Percentiles rank a stretch among this genome's conserved stretches.
These are phyloP conservation scores for Eupeodes latifasciatus DNA, from an alignment of 2,888 invertebrate genomes.

Conservation along the genomic window DNA sequence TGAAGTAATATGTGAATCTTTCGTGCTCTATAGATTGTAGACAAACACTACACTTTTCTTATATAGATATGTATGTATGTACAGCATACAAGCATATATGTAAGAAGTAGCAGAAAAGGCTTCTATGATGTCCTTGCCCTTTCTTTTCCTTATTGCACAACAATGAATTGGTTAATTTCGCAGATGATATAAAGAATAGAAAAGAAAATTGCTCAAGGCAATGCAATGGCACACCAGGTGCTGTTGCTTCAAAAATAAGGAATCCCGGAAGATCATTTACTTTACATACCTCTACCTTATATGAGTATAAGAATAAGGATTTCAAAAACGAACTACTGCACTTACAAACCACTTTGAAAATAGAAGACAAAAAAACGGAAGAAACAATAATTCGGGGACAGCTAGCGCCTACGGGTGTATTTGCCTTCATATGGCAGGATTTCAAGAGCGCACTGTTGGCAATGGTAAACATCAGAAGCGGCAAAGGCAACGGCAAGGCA, in stretches of 20 bases:
- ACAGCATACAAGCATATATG: not conserved
- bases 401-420: conserved; percentile 65
- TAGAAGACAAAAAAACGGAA: conserved; percentile 40
- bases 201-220: conserved; percentile 64
- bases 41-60: not conserved
- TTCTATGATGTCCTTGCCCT: conserved; percentile 68
- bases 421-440: conserved; percentile 48
- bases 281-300: not conserved
- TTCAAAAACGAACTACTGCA: conserved; percentile 47
- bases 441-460: conserved; percentile 25
- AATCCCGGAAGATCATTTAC: conserved; percentile 73
- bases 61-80: conserved; percentile 16
- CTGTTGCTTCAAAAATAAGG: conserved; percentile 1
- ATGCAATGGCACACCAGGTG: conserved; percentile 60
- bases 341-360: conserved; percentile 72
- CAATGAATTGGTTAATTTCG: conserved; percentile 75
- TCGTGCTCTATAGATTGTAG: not conserved
- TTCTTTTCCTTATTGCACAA: conserved; percentile 74
- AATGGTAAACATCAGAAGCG: conserved; percentile 16
- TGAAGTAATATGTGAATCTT: conserved; percentile 39
- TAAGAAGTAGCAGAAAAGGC: conserved; percentile 44
- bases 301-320: not conserved
- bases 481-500: not conserved
- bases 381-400: conserved; percentile 43
- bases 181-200: conserved; percentile 69